These are phyloP conservation scores for Oryzias celebensis DNA, from an alignment of 2,113 vertebrate species.

Conservation along the genomic window DNA sequence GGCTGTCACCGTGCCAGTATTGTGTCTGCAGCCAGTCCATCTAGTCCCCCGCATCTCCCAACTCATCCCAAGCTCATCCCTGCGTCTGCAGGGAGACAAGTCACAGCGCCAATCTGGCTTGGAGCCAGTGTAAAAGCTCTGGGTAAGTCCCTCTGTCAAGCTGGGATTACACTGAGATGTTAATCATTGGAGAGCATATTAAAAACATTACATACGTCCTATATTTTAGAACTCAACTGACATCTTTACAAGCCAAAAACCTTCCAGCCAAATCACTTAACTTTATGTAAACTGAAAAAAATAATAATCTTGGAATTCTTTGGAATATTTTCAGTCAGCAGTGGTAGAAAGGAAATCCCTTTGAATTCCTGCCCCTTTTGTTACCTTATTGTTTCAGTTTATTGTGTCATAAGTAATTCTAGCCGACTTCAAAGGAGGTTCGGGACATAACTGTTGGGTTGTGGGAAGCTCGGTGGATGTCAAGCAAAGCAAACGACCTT, in stretches of 20 bases:
- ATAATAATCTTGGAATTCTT: not conserved
- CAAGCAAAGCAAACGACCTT: constrained; percentile 58
- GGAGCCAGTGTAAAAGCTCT: constrained; percentile 56
- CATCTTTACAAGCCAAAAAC: constrained; percentile 11
- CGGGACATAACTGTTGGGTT: constrained; percentile 61
- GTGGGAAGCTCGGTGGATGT: constrained; percentile 65
- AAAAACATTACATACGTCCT: constrained; percentile 42
- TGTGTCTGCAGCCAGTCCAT: constrained; percentile 74
- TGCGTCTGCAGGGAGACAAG: constrained; percentile 71
- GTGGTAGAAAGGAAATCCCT: constrained; percentile 47
- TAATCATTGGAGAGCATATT: constrained; percentile 57
- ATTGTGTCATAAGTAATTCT: constrained; percentile 78
- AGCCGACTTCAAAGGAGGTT: constrained; percentile 72
- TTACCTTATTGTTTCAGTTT: constrained; percentile 73
- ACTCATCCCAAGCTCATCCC: constrained; percentile 69
- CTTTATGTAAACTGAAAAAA: not conserved
- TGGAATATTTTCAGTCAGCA: constrained; percentile 39
- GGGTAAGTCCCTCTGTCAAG: constrained; percentile 62
- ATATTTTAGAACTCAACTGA: constrained; percentile 25
- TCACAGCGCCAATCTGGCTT: constrained; percentile 65
- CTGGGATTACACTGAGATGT: constrained; percentile 66
- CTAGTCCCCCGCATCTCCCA: constrained; percentile 62
- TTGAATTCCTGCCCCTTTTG: constrained; percentile 61
- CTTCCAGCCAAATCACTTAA: constrained; percentile 3
- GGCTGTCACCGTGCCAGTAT: constrained; percentile 78